phyloP scores from a whole-genome alignment of 2,113 vertebrate species.

The Benitochromis conjunctus region DNA sequence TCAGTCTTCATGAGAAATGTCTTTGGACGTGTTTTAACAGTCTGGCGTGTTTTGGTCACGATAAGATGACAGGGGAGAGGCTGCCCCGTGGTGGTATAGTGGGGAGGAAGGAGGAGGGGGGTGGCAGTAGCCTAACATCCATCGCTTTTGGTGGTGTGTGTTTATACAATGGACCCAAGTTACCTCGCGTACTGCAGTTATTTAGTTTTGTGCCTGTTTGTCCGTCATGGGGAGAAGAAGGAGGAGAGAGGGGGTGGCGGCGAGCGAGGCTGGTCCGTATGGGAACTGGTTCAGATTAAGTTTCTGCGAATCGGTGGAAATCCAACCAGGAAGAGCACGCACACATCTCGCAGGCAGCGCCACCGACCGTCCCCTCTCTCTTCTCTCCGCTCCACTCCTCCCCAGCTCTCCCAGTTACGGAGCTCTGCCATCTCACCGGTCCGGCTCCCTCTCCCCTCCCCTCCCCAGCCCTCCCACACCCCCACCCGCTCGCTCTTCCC shows the following conservation, averaged over 20 bases:
- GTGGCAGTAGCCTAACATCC: conserved; percentile 3
- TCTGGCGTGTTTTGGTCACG: conserved; percentile 38
- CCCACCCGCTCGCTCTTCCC: neutral
- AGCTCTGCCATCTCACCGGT: conserved; percentile 67
- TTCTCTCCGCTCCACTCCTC: conserved; percentile 56
- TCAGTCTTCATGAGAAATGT: neutral
- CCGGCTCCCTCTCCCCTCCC: neutral
- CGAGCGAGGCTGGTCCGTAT: conserved; percentile 19
- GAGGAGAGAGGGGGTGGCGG: neutral
- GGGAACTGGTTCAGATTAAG: conserved; percentile 61
- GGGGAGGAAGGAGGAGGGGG: neutral
- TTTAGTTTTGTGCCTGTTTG: conserved; percentile 9
- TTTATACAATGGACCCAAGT: conserved; percentile 23
- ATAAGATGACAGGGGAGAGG: conserved; percentile 56
- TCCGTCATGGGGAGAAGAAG: conserved; percentile 42
- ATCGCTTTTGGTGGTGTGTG: conserved; percentile 21
- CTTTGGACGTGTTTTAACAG: neutral
- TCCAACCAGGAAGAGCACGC: conserved; percentile 68
- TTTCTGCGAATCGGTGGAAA: conserved; percentile 62
- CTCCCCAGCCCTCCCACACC: neutral
- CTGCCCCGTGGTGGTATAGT: neutral
- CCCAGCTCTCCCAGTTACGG: conserved; percentile 61
- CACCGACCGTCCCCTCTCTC: conserved; percentile 45
- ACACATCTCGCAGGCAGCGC: conserved; percentile 50
- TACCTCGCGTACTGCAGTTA: neutral